Evolutionary conservation across 2,113 vertebrate species (phyloP), one percentile per base, ranked within the genome.

Genomic region (Nerophis ophidion): DNA sequence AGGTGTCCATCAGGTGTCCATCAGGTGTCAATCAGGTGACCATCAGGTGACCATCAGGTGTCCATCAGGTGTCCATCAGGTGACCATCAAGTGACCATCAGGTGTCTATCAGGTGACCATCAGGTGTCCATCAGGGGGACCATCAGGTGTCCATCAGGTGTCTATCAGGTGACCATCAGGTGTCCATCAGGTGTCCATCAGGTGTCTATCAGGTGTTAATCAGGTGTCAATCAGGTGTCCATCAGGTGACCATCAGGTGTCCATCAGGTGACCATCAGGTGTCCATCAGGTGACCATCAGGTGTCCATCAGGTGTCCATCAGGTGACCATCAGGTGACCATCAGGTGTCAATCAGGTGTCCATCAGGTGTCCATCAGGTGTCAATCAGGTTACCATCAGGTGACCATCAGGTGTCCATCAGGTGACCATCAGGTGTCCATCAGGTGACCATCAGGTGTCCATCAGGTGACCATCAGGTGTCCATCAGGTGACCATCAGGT

Each of bases 341-440:
- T 26, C 62, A 64, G 52, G 60, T 54, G 53, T 63, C 44, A 16
- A 7, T 68, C 63, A 10, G 14, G 26, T n/a, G n/a, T n/a, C n/a
- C n/a, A 26, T 26, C 26, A 26, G 26, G 26, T 26, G 26, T 3
- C 26, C 26, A 26, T 26, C 62, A 64, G 52, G 60, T 54, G 53
- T 63, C 44, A 16, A 7, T 68, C 63, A 10, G 14, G 26, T n/a
- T n/a, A n/a, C n/a, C n/a, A 26, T 26, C 26, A 26, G 26, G 26
- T 26, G 26, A 26, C 26, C 26, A 26, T 26, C 62, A 64, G 52
- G 60, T 54, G 53, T 63, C 44, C 19, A 7, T 68, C 63, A 10
- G 14, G 26, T n/a, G n/a, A n/a, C n/a, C n/a, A n/a, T n/a, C n/a
- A n/a, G n/a, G n/a, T n/a, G n/a, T n/a, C n/a, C n/a, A 26, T 26